Conservation (phyloP, 2,797 vertebrate genomes). For the Urophycis tenuis region DNA sequence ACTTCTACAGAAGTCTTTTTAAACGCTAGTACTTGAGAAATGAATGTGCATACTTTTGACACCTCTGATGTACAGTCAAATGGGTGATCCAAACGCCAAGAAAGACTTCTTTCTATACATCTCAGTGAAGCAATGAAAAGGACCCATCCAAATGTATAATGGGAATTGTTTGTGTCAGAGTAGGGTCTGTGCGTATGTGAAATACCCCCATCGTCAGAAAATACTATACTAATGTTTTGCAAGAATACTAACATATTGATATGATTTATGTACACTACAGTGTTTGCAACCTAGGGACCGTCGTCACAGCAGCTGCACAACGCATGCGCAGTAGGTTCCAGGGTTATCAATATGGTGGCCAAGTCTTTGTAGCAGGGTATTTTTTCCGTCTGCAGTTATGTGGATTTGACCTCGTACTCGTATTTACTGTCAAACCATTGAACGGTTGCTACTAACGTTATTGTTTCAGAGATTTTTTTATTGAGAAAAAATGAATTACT, state of each 20-base stretch:
- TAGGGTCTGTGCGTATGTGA: too few species aligned
- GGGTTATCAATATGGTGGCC: slow-evolving; percentile 53
- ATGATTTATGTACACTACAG: not conserved
- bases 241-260: not conserved
- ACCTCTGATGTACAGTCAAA: too few species aligned
- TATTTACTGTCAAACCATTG: not conserved
- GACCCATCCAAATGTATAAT: too few species aligned
- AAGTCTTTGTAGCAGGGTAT: slow-evolving; percentile 23
- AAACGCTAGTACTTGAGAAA: too few species aligned
- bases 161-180: not conserved
- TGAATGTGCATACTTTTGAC: too few species aligned
- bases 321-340: slow-evolving; percentile 45
- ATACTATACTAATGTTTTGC: not conserved
- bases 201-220: too few species aligned
- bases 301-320: not conserved
- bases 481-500: slow-evolving; percentile 61
- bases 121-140: not conserved
- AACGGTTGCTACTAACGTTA: not conserved
- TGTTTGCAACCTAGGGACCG: not conserved
- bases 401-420: not conserved
- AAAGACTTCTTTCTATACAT: not conserved
- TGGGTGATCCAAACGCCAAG: not conserved
- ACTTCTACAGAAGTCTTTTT: too few species aligned
- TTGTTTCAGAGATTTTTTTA: not conserved
- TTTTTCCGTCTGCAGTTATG: not conserved